These are phyloP conservation scores for Callimorpha dominula DNA, from an alignment of 2,888 invertebrate species.

Conservation along the genomic window DNA sequence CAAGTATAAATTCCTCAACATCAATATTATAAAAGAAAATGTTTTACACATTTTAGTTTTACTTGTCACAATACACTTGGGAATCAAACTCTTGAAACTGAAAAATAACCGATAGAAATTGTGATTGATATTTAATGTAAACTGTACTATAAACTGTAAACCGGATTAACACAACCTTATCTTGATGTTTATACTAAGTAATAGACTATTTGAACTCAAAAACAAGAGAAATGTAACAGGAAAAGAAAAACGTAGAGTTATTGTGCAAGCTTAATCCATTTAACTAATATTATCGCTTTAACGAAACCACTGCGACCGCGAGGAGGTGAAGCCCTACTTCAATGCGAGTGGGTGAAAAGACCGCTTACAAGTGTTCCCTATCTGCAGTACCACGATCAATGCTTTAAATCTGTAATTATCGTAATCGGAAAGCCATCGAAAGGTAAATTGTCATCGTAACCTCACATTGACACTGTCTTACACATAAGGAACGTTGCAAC, in stretches of 20 bases:
- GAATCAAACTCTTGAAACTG: too few species aligned
- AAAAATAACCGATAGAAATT: too few species aligned
- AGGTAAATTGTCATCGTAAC: slow-evolving; percentile 29
- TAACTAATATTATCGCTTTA: slow-evolving; percentile 78
- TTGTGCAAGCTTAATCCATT: slow-evolving; percentile 71
- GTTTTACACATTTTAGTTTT: too few species aligned
- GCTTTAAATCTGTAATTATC: slow-evolving; percentile 55
- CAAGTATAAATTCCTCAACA: too few species aligned
- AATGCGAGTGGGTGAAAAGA: slow-evolving; percentile 56
- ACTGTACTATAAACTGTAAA: too few species aligned
- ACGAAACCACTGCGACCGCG: slow-evolving; percentile 49
- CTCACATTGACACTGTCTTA: slow-evolving; percentile 20
- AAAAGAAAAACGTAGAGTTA: slow-evolving; percentile 6
- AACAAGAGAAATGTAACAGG: not conserved
- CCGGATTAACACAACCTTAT: too few species aligned
- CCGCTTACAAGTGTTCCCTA: slow-evolving; percentile 69
- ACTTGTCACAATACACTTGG: too few species aligned
- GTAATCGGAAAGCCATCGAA: slow-evolving; percentile 60
- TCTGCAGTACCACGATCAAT: slow-evolving; percentile 27
- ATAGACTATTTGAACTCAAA: not conserved
- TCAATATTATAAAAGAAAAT: too few species aligned
- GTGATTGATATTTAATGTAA: too few species aligned
- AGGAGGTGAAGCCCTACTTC: slow-evolving; percentile 67
- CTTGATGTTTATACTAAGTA: too few species aligned
- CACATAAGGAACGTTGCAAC: not conserved